Conservation (phyloP, 2,888 invertebrate genomes). For the Leptopterna dolabrata region DNA sequence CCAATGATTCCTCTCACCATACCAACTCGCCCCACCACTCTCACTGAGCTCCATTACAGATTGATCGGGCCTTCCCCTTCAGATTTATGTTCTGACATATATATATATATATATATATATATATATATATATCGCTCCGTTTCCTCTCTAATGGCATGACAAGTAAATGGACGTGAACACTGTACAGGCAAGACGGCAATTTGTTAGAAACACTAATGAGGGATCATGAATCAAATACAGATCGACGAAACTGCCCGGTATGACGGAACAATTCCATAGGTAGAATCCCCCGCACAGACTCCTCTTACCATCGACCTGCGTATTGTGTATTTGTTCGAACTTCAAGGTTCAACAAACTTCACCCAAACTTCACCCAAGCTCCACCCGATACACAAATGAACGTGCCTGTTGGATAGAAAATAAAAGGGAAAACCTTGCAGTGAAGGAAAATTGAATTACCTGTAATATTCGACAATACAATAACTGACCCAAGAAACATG, state of each 20-base stretch:
- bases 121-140: background rate
- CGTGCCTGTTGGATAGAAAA: no score
- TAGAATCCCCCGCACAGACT: background rate
- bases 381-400: no score
- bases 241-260: background rate
- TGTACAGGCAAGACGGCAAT: background rate
- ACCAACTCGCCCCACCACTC: background rate
- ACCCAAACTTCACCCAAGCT: no score
- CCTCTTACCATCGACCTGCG: no score
- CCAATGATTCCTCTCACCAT: no score
- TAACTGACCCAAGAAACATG: no score
- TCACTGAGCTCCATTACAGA: background rate
- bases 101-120: no score
- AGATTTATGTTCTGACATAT: background rate
- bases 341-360: no score
- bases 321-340: no score
- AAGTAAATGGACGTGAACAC: background rate
- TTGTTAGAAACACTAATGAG: background rate
- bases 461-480: no score
- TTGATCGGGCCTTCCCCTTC: background rate
- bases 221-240: background rate
- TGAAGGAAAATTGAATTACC: no score
- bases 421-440: no score
- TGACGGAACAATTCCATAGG: background rate
- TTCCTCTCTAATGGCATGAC: background rate